Conservation (phyloP, 2,888 invertebrate genomes). For the Machimus rusticus region DNA sequence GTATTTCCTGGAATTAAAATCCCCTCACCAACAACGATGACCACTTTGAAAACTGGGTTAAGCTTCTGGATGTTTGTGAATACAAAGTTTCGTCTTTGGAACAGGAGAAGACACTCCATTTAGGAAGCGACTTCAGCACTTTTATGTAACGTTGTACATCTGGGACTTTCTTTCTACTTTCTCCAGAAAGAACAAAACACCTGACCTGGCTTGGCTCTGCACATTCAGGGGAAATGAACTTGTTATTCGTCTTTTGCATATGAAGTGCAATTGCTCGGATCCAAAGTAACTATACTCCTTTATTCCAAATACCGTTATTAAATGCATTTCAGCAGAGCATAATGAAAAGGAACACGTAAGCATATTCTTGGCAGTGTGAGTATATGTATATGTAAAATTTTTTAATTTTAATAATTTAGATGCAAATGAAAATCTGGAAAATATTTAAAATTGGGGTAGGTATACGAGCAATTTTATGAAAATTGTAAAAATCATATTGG, state of each 20-base stretch:
- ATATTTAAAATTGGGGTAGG: background rate
- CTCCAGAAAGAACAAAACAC: background rate
- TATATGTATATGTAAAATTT: background rate
- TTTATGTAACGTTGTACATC: background rate
- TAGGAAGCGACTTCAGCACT: background rate
- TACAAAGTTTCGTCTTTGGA: background rate
- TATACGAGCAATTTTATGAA: background rate
- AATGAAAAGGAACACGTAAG: background rate
- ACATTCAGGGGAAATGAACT: background rate
- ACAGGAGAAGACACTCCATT: background rate
- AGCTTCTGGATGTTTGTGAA: background rate
- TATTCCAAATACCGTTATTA: background rate
- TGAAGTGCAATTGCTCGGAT: background rate
- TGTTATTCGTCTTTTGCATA: background rate
- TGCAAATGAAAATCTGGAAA: background rate
- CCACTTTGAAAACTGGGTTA: background rate
- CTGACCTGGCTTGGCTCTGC: background rate
- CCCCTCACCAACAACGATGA: background rate
- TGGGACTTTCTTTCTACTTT: background rate
- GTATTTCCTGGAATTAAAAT: background rate
- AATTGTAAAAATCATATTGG: background rate
- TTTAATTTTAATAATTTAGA: background rate
- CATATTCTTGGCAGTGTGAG: background rate
- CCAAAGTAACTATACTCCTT: background rate
- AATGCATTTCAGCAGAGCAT: background rate